Percentiles rank a stretch among this genome's conserved stretches.
Evolutionary conservation across 1,140 invertebrate species (phyloP).

Genomic region (Drosophila mauritiana): DNA sequence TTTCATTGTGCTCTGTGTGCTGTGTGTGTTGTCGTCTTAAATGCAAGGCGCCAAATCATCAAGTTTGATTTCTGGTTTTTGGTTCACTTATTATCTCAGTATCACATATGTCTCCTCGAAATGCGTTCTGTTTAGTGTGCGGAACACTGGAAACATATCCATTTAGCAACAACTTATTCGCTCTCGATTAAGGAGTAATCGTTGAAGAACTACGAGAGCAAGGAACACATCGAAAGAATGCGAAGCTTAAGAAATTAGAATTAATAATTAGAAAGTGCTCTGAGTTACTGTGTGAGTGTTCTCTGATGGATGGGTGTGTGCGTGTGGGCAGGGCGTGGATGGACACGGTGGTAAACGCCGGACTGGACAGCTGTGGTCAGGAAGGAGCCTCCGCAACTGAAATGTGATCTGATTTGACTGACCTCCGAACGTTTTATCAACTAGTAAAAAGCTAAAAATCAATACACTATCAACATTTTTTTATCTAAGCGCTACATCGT

Average conservation of each 20-base stretch:
- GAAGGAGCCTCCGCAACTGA: not conserved
- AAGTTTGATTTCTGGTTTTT: conserved; percentile 45
- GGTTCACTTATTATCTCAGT: conserved; percentile 83
- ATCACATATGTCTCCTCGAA: conserved; percentile 79
- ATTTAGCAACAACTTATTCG: conserved; percentile 73
- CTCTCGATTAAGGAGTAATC: conserved; percentile 32
- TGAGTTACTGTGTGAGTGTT: conserved; percentile 26
- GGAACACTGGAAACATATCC: conserved; percentile 70
- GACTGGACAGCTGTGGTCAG: conserved; percentile 3
- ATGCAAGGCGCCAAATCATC: conserved; percentile 57
- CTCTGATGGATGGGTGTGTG: conserved; percentile 1
- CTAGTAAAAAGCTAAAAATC: not conserved
- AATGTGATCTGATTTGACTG: not conserved
- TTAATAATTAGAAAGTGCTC: conserved; percentile 26
- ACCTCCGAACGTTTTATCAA: not conserved
- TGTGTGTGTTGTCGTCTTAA: conserved; percentile 36
- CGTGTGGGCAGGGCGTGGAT: conserved; percentile 5
- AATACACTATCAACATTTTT: not conserved
- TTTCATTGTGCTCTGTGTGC: conserved; percentile 18
- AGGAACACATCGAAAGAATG: conserved; percentile 41
- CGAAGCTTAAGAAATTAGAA: conserved; percentile 23
- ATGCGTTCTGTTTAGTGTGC: conserved; percentile 41
- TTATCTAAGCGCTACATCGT: not conserved
- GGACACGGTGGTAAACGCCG: conserved; percentile 20
- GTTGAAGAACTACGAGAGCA: conserved; percentile 10